Base-by-base conservation (phyloP, 1,140 invertebrate genomes). In the Cecropterus lyciades region DNA sequence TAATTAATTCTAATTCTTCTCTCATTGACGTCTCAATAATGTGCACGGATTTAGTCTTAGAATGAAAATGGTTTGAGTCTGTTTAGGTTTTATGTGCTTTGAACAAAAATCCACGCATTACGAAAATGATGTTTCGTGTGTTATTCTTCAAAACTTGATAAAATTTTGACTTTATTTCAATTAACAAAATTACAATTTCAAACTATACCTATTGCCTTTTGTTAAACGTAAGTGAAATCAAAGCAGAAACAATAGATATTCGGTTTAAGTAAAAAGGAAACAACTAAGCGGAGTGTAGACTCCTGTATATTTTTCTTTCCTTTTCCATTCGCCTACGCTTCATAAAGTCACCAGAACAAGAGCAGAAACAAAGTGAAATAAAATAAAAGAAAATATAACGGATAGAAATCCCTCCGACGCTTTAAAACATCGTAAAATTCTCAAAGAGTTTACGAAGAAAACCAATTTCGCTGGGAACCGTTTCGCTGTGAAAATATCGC, bases 391-490 rank as follows among this genome's bases (percentile, higher is more conserved):
- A 63, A 63, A 63, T 63, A 63, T 63, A 63, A 63, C 60, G 60
- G 60, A 63, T 63, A 63, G 60, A 63, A 63, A 63, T 63, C 60
- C 60, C 48, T 63, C 60, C 60, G 66, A 68, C 72, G 60, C 64
- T 71, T 69, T 71, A 71, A 74, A 74, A 71, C 62, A 65, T 74
- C 65, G 60, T 68, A 71, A 74, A 74, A 69, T 64, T 71, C 65
- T 71, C 69, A 62, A 63, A 57, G 65, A 74, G 66, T 71, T 73
- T 68, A 70, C 71, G 53, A 52, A 71, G 72, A 74, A 74, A 71
- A 74, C 65, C 69, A 74, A 74, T 74, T 74, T 74, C 62, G 69
- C 69, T 57, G 51, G 64, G 65, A 66, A 72, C 70, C 63, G 65
- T 69, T 72, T 64, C 67, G 57, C 63, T 69, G 70, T 66, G 71